Base-by-base conservation (phyloP, 2,797 vertebrate genomes). In the Ctenopoma kingsleyae region DNA sequence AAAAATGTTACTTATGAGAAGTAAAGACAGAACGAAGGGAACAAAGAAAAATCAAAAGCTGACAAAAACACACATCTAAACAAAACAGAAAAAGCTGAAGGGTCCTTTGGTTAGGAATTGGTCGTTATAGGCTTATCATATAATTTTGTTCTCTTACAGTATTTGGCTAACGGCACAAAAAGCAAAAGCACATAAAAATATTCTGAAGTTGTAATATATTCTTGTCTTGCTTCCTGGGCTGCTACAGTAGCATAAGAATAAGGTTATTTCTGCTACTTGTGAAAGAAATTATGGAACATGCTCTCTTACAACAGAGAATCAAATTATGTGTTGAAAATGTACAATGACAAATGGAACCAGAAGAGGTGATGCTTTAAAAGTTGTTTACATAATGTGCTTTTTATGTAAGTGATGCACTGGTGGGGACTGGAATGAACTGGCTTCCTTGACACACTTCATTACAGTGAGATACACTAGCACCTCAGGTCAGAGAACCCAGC, bases 391-490 rank as follows among this genome's bases (percentile, higher is more conserved):
- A 73, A 83, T 70, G 27, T 46, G 44, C 11, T 61, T 80, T 82
- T 83, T 72, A 76, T 84, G 66, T 56, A 49, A 48, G 48, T 70
- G 83, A 87, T 85, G 64, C 71, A 80, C 66, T 77, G 72, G 54
- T 49, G 58, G 46, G 82, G 68, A 82, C 51, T 30, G 40, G 61
- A 87, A 67, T 80, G 84, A 87, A 85, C 74, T 76, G 76, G 64
- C 66, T 74, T 62, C 48, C 57, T 55, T 65, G 83, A 76, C 78
- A 81, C 46, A 76, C 76, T 87, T 89, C 67, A 82, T 82, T 84
- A 86, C 71, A 70, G 76, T 38, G 19, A 77, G 73, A 68, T 52
- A 61, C 40, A 56, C 54, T 76, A 50, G 78, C 68, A 46, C 78
- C 80, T 50, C 4, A 59, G 82, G 81, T 83, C 65, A 82, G 51